Conservation (phyloP, 2,797 vertebrate species). For the Macroramphosus scolopax region DNA sequence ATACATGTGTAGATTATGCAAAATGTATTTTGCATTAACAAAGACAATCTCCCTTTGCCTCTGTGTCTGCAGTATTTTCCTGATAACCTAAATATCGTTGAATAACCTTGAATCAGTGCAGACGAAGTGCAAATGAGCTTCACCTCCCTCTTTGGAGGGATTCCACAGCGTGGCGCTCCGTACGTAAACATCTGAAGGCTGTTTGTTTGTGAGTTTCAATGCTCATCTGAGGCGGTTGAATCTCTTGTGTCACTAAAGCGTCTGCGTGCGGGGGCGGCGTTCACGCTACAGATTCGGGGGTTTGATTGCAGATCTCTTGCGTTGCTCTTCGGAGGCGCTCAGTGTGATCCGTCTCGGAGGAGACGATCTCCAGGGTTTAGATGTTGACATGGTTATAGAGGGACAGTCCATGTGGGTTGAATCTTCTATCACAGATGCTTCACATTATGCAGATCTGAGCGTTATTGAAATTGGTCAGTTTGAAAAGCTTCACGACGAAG, state of each 20-base stretch:
- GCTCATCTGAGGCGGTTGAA: constrained; percentile 44
- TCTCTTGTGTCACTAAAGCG: constrained; percentile 32
- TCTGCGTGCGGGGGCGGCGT: neutral
- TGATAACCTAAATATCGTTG: constrained; percentile 12
- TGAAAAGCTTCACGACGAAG: too few relatives aligned
- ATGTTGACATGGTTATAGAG: constrained; percentile 11
- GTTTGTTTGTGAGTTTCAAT: constrained; percentile 62
- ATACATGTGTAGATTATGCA: too few relatives aligned
- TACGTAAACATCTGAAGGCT: constrained; percentile 71
- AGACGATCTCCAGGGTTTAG: too few relatives aligned
- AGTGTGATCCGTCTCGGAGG: neutral
- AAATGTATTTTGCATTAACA: too few relatives aligned
- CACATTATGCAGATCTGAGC: too few relatives aligned
- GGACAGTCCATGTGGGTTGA: constrained; percentile 11
- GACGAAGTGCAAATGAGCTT: constrained; percentile 52
- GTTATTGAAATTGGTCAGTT: too few relatives aligned
- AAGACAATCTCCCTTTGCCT: neutral
- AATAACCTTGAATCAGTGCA: constrained; percentile 15
- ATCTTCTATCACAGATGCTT: too few relatives aligned
- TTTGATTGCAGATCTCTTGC: constrained; percentile 25
- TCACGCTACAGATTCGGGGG: too few relatives aligned
- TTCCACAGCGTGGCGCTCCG: constrained; percentile 23
- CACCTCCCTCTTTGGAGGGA: constrained; percentile 38
- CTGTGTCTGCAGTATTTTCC: too few relatives aligned
- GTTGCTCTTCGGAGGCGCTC: constrained; percentile 29